Percentiles rank a stretch among this genome's conserved stretches.
These are phyloP conservation scores for Cassiopea xamachana DNA, from an alignment of 30 jellyfish, hydroid and myxozoan species.

Conservation along the genomic window DNA sequence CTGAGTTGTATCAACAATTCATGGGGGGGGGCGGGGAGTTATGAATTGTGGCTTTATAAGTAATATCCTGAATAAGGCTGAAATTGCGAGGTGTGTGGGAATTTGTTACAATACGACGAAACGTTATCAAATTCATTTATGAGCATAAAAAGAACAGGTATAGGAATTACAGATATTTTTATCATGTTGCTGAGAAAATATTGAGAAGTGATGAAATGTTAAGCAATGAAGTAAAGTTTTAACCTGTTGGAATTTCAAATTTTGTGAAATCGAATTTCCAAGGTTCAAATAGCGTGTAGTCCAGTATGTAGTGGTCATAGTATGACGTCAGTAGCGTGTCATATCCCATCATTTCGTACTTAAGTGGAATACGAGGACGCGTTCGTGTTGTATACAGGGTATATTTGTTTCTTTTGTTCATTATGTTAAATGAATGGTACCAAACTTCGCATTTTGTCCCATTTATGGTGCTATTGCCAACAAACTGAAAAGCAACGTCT, in stretches of 20 bases:
- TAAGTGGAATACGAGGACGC: slow-evolving; percentile 80
- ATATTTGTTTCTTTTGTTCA: slow-evolving; percentile 82
- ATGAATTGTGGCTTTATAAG: too few species aligned
- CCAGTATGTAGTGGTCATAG: slow-evolving; percentile 87
- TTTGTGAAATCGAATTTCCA: slow-evolving; percentile 76
- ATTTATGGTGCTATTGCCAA: slow-evolving; percentile 80
- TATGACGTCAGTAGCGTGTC: slow-evolving; percentile 91
- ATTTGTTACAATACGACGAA: too few species aligned
- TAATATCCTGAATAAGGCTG: too few species aligned
- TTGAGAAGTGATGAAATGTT: too few species aligned
- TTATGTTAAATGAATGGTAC: slow-evolving; percentile 81
- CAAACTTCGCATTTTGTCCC: slow-evolving; percentile 84
- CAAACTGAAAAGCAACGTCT: slow-evolving; percentile 56
- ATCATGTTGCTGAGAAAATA: too few species aligned
- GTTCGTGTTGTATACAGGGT: slow-evolving; percentile 88
- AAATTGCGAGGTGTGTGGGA: too few species aligned
- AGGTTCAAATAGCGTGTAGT: slow-evolving; percentile 71
- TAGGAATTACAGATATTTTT: too few species aligned
- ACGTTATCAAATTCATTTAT: too few species aligned
- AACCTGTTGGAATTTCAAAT: slow-evolving; percentile 91
- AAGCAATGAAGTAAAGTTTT: not conserved
- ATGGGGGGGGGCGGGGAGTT: too few species aligned
- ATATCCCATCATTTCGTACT: slow-evolving; percentile 97
- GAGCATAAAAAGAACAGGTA: too few species aligned
- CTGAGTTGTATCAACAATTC: too few species aligned